Percentiles rank a stretch among this genome's conserved stretches.
phyloP scores from a whole-genome alignment of 2,888 invertebrate genomes.

The Tubulanus polymorphus region DNA sequence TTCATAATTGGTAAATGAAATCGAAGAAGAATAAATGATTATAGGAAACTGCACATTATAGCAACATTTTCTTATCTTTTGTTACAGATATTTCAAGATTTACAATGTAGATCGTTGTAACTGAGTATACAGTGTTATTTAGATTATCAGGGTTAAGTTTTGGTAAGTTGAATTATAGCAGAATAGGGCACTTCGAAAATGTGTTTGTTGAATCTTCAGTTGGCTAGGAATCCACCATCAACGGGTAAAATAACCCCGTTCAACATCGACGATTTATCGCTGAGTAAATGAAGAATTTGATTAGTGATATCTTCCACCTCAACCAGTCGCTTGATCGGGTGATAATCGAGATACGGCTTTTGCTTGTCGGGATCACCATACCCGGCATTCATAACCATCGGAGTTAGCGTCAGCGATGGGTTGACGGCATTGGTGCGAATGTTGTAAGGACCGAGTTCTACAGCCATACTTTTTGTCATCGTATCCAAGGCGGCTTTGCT shows the following conservation, averaged over 20 bases:
- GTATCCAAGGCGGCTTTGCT: constrained; percentile 83
- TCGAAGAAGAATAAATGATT: too few relatives aligned
- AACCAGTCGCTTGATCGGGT: too few relatives aligned
- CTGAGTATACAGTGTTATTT: too few relatives aligned
- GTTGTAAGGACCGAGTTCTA: constrained; percentile 70
- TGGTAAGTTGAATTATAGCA: too few relatives aligned
- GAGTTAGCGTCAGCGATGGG: constrained; percentile 91
- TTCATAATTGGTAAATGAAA: too few relatives aligned
- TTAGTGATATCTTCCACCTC: constrained; percentile 76
- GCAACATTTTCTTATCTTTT: too few relatives aligned
- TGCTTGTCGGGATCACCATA: constrained; percentile 72
- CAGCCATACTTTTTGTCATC: constrained; percentile 72
- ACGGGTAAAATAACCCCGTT: constrained; percentile 60
- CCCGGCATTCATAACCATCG: constrained; percentile 76
- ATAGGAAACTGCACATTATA: too few relatives aligned
- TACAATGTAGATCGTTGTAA: too few relatives aligned
- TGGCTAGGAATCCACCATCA: constrained; percentile 30
- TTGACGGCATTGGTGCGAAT: constrained; percentile 90
- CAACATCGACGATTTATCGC: constrained; percentile 76
- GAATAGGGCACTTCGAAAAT: too few relatives aligned
- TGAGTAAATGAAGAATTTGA: constrained; percentile 74
- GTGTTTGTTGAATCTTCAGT: too few relatives aligned
- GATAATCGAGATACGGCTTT: constrained; percentile 65
- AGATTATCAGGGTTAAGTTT: too few relatives aligned
- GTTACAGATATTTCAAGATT: too few relatives aligned